Conservation (phyloP, 2,888 invertebrate species). For the Meiosimyza decipiens region DNA sequence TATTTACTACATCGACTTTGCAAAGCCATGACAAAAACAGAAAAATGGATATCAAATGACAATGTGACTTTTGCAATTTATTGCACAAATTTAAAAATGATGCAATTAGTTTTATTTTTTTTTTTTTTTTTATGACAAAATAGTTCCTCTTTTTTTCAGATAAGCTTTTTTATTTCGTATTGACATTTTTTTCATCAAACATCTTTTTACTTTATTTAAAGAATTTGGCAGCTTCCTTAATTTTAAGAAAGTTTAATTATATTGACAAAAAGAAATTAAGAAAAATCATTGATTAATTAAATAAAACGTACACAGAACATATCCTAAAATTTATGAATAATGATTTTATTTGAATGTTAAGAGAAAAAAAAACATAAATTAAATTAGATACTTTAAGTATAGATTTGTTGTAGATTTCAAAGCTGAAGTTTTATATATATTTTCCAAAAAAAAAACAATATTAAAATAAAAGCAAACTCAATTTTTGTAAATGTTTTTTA, state of each 20-base stretch:
- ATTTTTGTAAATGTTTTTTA: too few relatives aligned
- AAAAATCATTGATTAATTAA: neutral
- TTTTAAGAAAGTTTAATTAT: conserved; percentile 24
- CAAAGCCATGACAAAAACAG: too few relatives aligned
- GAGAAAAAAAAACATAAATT: conserved; percentile 31
- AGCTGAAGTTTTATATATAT: conserved; percentile 34
- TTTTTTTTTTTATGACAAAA: neutral
- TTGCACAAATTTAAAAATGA: neutral
- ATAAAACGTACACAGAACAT: conserved; percentile 45
- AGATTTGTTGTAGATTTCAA: conserved; percentile 30
- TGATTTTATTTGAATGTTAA: conserved; percentile 49
- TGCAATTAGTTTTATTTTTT: conserved; percentile 1
- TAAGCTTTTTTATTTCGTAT: conserved; percentile 7
- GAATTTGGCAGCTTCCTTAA: conserved; percentile 23
- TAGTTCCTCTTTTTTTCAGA: conserved; percentile 8
- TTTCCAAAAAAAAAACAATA: conserved; percentile 34
- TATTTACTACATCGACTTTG: too few relatives aligned
- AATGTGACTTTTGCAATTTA: neutral
- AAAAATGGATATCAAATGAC: too few relatives aligned
- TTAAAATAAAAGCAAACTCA: too few relatives aligned
- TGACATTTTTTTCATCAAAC: conserved; percentile 23
- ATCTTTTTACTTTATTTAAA: conserved; percentile 1
- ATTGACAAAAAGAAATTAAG: conserved; percentile 15
- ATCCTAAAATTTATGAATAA: conserved; percentile 54
- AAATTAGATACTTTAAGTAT: conserved; percentile 35